Base-by-base conservation (phyloP, 2,888 invertebrate species). In the Smittia sp. region DNA sequence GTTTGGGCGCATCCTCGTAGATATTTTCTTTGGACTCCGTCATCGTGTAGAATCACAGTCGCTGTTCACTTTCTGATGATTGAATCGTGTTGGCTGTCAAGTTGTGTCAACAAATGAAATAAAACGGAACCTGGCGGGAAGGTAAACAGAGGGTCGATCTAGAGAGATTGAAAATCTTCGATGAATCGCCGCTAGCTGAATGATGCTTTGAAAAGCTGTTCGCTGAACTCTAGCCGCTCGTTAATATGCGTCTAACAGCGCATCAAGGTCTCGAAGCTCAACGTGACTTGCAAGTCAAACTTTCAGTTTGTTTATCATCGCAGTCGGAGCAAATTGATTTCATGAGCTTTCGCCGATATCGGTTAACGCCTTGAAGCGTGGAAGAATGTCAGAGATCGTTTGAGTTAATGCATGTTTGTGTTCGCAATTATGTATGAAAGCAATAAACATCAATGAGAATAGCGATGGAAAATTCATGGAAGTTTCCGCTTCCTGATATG, bases 11-110 rank as follows among this genome's bases (percentile, higher is more conserved):
- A 22, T 73, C 46, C 9, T 63, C 46, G 18, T 39, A 65, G n/a
- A 73, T 65, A 3, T 62, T 32, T 73, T 73, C 63, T 41, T 73
- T 73, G 9, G 65, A 65, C 39, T 41, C 58, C 20, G 73, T 18
- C 73, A 65, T 73, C 11, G 4, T 69, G 3, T 2, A 27, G 22
- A 39, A 67, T 66, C 65, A 66, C 65, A 66, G n/a, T n/a, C n/a
- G n/a, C n/a, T n/a, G 9, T 32, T 32, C 32, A 32, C 4, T 9
- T 32, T 32, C 32, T 32, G 32, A 32, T 32, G 65, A 65, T 32
- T 20, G 32, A 65, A 32, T 24, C 32, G 18, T 32, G 15, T 65
- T 1, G 15, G n/a, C 32, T 32, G 32, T 32, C 4, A 9, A 9
- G 32, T 3, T 3, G 32, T 32, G 32, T 32, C 32, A 32, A 32